Evolutionary conservation across 2,888 invertebrate genomes (phyloP), one percentile per base, ranked within the genome.

Genomic region (Digitonthophagus gazella): DNA sequence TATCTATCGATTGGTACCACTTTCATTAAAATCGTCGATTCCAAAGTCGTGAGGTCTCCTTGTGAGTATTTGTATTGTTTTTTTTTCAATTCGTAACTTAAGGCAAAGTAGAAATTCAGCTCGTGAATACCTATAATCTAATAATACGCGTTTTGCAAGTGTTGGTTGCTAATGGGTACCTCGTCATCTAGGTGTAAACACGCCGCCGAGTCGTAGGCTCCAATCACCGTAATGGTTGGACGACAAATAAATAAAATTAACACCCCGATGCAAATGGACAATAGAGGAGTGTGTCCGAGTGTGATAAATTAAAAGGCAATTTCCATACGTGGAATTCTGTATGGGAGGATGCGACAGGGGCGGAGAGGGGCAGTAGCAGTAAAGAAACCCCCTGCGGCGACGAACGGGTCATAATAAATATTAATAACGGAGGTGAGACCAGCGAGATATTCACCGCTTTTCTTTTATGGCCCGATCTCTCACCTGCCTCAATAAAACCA

Each of bases 401-500:
- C 74, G 76, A 76, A 80, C 82, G 78, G 80, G 81, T 82, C 80
- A 81, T 79, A 82, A 83, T 83, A 83, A 83, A 83, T 82, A 82
- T 81, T 81, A 82, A 80, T 81, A 81, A 81, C 79, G 77, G 79
- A 82, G 79, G 81, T 81, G 81, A 78, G 80, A 44, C 28, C 28
- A 6, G 28, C 28, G 28, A 44, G 28, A 80, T 78, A 80, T 77
- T 78, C 77, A 78, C 79, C 76, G 73, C 74, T 70, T 72, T 74
- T 74, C 74, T 74, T 74, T 69, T 70, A 69, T 74, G 73, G 74
- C 75, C 75, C 74, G 74, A 75, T 75, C 75, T 75, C 79, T 80
- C 81, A 82, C 81, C 81, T 82, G 81, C 80, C 75, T 80, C 77
- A 81, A 81, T 82, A 82, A 82, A 82, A 81, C 80, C 81, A 82